Evolutionary conservation across 2,797 vertebrate species (phyloP).

Genomic region (Galaxias olidus): DNA sequence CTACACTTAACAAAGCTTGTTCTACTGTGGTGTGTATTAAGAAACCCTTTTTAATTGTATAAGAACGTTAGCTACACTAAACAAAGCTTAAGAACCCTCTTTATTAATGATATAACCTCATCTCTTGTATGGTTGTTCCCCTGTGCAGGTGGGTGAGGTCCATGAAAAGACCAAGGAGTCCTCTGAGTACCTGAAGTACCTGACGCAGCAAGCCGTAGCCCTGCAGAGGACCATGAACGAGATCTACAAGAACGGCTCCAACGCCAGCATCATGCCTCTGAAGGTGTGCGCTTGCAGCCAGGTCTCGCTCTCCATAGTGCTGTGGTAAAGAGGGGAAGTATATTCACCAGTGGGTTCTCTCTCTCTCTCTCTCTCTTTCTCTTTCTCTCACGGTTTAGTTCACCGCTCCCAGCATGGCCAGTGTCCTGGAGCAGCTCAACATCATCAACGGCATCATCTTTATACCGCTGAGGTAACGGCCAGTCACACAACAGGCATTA

Average conservation of each 20-base stretch:
- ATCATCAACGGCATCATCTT: conserved; percentile 99
- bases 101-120: no score
- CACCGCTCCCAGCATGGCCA: conserved; percentile 97
- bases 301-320: no score
- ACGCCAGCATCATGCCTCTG: conserved; percentile 92
- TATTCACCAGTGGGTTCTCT: no score
- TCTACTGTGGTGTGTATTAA: no score
- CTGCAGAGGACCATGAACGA: conserved; percentile 99
- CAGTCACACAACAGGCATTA: not conserved
- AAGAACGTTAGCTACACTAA: no score
- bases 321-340: not conserved
- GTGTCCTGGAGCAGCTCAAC: conserved; percentile 95
- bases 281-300: conserved; percentile 76
- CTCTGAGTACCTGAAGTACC: conserved; percentile 97
- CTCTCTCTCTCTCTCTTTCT: no score
- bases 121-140: not conserved
- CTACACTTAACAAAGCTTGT: no score
- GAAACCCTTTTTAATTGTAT: no score
- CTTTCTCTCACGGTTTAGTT: conserved; percentile 74
- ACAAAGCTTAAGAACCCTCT: no score
- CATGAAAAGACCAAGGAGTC: conserved; percentile 99
- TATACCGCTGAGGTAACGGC: conserved; percentile 93
- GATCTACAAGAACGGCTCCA: conserved; percentile 98
- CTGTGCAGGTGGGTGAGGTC: conserved; percentile 87
- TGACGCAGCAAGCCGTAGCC: conserved; percentile 97